Evolutionary conservation across 23 tunicate species (phyloP).

Genomic region (Trididemnum miniatum): DNA sequence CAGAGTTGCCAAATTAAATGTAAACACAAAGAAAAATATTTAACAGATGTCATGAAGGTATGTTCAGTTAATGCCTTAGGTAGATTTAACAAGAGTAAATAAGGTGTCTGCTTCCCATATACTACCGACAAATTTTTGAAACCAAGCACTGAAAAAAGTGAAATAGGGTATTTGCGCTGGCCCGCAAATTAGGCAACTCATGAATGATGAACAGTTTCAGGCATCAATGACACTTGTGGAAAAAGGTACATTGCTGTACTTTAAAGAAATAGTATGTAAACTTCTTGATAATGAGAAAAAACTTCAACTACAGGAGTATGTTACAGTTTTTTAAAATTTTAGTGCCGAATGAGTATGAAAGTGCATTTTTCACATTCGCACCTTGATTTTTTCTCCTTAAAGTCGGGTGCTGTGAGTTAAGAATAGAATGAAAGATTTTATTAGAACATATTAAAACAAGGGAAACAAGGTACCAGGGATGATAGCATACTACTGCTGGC

Average conservation of each 20-base stretch:
- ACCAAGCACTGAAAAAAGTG: conserved; percentile 20
- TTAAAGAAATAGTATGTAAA: conserved; percentile 18
- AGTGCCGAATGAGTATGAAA: conserved; percentile 17
- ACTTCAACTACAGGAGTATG: conserved; percentile 11
- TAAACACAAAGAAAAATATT: too few species aligned
- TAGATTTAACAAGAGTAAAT: too few species aligned
- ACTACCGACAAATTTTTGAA: conserved; percentile 6
- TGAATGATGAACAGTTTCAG: conserved; percentile 16
- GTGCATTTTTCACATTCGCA: conserved; percentile 26
- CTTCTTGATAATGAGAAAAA: conserved; percentile 8
- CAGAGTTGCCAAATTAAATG: too few species aligned
- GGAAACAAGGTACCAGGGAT: conserved; percentile 28
- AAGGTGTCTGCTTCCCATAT: conserved; percentile 12
- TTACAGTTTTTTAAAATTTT: conserved; percentile 17
- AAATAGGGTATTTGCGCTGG: conserved; percentile 25
- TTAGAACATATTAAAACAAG: background rate
- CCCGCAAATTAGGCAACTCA: conserved; percentile 30
- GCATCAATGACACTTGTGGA: conserved; percentile 20
- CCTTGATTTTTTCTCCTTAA: conserved; percentile 26
- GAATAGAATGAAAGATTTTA: conserved; percentile 19
- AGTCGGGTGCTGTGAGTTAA: conserved; percentile 11
- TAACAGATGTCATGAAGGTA: too few species aligned
- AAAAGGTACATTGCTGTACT: conserved; percentile 18
- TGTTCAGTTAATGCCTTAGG: too few species aligned
- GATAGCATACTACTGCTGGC: conserved; percentile 23